Base-by-base conservation (phyloP, 2,113 vertebrate genomes). In the Ascaphus truei region DNA sequence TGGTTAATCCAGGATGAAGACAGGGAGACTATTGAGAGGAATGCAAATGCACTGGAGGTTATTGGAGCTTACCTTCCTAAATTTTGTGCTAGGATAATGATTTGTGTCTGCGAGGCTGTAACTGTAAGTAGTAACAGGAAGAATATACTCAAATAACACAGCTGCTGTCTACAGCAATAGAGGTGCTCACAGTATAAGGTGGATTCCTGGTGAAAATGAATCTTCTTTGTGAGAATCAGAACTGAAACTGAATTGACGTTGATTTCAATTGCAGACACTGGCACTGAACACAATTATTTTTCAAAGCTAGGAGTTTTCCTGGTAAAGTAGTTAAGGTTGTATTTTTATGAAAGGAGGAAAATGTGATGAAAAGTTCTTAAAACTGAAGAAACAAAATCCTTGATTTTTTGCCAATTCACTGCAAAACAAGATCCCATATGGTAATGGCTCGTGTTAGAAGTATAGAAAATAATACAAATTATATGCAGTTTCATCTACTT, bases 321-420 rank as follows among this genome's bases (percentile, higher is more conserved):
- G 88, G 77, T 85, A 92, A 91, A 90, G 80, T 83, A 85, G 83
- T 91, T 88, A 91, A 81, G 73, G 75, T 77, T 86, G 75, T 80
- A 81, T 85, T 88, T 90, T 84, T 81, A 79, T 78, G 71, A 77
- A 83, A 80, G 72, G 83, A 80, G 86, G 87, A 86, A 88, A 91
- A 90, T 85, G 87, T 88, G 85, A 88, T 86, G 84, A 89, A 88
- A 91, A 88, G 77, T 79, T 83, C 81, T 88, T 83, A 83, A 86
- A 86, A 78, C 48, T 72, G 63, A 84, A 83, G 85, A 86, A 89
- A 86, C 78, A 81, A 89, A 86, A 82, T 76, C 83, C 82, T 84
- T 86, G 86, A 84, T 78, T 80, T 43, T 47, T 22, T 76, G 83
- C 81, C 89, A 88, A 57, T 75, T 26, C 36, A 57, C 60, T 74